Conservation (phyloP, 2,888 invertebrate species). For the Operophtera brumata region DNA sequence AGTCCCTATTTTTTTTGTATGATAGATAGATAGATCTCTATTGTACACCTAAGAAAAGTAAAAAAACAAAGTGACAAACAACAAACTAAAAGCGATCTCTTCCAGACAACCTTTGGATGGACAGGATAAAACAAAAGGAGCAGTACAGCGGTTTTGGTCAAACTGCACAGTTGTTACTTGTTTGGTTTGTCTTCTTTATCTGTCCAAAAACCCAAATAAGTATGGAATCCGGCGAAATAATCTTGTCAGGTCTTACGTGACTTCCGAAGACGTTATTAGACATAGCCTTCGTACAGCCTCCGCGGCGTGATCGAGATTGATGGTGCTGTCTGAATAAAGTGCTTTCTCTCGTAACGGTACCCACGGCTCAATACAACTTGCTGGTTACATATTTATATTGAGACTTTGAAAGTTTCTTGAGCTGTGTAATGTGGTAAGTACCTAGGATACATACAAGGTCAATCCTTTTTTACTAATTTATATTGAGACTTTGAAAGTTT, state of each 20-base stretch:
- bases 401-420: neutral
- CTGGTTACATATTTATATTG: conserved; percentile 6
- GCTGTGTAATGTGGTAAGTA: neutral
- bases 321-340: conserved; percentile 37
- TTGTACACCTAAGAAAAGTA: no score
- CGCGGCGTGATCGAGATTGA: conserved; percentile 44
- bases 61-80: no score
- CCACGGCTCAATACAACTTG: conserved; percentile 18
- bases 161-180: no score
- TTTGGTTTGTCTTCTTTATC: no score
- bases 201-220: neutral
- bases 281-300: conserved; percentile 1
- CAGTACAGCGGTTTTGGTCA: no score
- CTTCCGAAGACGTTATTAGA: conserved; percentile 15
- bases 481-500: neutral
- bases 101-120: no score
- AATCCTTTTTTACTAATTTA: conserved; percentile 3
- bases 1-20: no score
- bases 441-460: neutral
- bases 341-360: conserved; percentile 27
- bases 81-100: no score
- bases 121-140: no score
- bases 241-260: conserved; percentile 10
- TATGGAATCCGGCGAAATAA: conserved; percentile 2
- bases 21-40: no score